Evolutionary conservation across 64 coral and sea anemone genomes (phyloP).

Genomic region (Actinia tenebrosa): DNA sequence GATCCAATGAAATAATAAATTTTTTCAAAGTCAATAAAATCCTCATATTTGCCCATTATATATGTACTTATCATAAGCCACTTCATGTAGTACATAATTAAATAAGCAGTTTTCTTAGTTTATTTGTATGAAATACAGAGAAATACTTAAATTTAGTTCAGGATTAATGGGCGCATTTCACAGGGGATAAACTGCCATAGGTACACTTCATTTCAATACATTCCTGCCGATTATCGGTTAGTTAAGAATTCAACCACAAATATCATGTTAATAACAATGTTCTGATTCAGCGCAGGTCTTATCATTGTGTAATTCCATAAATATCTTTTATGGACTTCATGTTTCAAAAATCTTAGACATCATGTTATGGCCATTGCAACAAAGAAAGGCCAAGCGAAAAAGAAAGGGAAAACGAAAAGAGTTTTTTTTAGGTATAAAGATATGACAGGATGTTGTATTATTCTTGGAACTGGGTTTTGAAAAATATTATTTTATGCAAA

Average conservation of each 20-base stretch:
- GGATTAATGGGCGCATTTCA: not conserved
- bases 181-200: not conserved
- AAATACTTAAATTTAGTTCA: not conserved
- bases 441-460: not conserved
- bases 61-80: too few relatives aligned
- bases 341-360: too few relatives aligned
- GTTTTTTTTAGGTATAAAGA: not conserved
- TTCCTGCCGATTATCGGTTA: not conserved
- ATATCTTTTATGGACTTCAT: too few relatives aligned
- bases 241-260: constrained; percentile 3
- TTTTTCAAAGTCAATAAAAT: too few relatives aligned
- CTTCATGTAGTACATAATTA: too few relatives aligned
- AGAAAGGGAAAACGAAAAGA: not conserved
- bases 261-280: not conserved
- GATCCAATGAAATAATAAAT: too few relatives aligned
- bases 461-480: not conserved
- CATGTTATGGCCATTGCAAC: not conserved
- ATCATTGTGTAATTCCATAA: not conserved
- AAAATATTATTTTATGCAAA: not conserved
- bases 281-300: not conserved
- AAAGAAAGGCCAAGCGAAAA: not conserved
- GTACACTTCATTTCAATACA: not conserved
- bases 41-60: too few relatives aligned
- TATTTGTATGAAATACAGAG: not conserved
- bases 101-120: not conserved